These are phyloP conservation scores for Orthosia cruda DNA, from an alignment of 2,888 invertebrate genomes.

Conservation along the genomic window DNA sequence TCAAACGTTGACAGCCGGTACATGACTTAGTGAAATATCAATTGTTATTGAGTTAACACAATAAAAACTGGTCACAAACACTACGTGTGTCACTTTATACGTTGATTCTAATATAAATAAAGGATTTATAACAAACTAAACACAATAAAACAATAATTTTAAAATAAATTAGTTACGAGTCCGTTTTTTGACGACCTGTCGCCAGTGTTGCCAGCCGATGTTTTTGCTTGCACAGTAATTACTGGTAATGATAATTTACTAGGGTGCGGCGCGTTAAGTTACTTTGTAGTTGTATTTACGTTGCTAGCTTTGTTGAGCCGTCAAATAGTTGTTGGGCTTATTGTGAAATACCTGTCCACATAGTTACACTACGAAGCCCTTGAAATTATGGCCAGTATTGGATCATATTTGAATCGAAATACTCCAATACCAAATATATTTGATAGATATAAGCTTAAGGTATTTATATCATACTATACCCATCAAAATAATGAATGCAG, in stretches of 20 bases:
- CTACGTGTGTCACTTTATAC: too few species aligned
- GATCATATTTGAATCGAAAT: background rate
- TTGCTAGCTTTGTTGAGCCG: constrained; percentile 2
- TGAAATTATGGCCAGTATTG: background rate
- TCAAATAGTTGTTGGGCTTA: background rate
- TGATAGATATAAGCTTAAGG: background rate
- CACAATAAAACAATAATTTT: too few species aligned
- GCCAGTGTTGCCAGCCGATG: too few species aligned
- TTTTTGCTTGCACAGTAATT: constrained; percentile 65
- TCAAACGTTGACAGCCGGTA: too few species aligned
- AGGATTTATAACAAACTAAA: too few species aligned
- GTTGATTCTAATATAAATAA: too few species aligned
- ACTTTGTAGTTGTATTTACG: constrained; percentile 30
- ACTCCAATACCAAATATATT: background rate
- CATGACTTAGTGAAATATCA: too few species aligned
- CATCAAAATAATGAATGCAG: constrained; percentile 17
- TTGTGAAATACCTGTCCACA: background rate
- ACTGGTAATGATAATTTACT: constrained; percentile 66
- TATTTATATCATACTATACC: background rate
- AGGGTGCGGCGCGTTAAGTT: constrained; percentile 49
- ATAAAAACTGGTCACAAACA: too few species aligned
- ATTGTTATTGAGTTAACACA: too few species aligned
- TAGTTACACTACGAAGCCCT: background rate
- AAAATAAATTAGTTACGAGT: too few species aligned
- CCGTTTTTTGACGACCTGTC: too few species aligned